These are phyloP conservation scores for Drepana arcuata DNA, from an alignment of 1,140 invertebrate species.

Conservation along the genomic window DNA sequence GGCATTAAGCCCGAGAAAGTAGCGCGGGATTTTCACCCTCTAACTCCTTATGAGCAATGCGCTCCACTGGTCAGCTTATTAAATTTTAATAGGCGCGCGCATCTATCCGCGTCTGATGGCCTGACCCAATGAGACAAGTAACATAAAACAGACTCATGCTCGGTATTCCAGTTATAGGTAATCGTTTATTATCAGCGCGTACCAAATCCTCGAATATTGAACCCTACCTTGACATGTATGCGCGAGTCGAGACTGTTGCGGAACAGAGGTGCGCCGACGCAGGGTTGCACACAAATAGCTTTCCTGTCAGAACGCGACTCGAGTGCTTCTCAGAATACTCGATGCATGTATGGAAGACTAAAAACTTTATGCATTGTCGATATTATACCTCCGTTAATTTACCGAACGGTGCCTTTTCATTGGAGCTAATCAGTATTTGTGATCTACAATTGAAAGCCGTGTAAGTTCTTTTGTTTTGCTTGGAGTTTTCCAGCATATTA, in stretches of 20 bases:
- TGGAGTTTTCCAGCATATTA: conserved; percentile 21
- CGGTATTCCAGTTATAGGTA: no score
- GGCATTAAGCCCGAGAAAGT: conserved; percentile 15
- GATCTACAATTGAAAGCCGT: conserved; percentile 10
- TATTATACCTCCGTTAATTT: conserved; percentile 31
- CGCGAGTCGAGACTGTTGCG: conserved; percentile 42
- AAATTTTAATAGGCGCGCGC: no score
- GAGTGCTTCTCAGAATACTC: conserved; percentile 52
- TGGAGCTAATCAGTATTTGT: conserved; percentile 10
- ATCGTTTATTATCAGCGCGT: conserved; percentile 49
- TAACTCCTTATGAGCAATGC: conserved; percentile 4
- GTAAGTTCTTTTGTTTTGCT: conserved; percentile 18
- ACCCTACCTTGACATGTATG: conserved; percentile 69
- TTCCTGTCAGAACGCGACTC: conserved; percentile 37
- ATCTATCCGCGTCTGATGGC: no score
- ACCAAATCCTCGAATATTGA: conserved; percentile 66
- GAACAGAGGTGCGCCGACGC: conserved; percentile 42
- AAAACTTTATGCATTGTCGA: conserved; percentile 27
- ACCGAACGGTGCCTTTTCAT: conserved; percentile 13
- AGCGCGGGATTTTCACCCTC: conserved; percentile 17
- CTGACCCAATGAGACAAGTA: conserved; percentile 45
- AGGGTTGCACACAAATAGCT: conserved; percentile 65
- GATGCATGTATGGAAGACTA: conserved; percentile 21
- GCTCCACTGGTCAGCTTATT: conserved; percentile 10
- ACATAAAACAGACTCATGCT: conserved; percentile 39